Conservation (phyloP, 2,797 vertebrate species). For the Moxostoma hubbsi region DNA sequence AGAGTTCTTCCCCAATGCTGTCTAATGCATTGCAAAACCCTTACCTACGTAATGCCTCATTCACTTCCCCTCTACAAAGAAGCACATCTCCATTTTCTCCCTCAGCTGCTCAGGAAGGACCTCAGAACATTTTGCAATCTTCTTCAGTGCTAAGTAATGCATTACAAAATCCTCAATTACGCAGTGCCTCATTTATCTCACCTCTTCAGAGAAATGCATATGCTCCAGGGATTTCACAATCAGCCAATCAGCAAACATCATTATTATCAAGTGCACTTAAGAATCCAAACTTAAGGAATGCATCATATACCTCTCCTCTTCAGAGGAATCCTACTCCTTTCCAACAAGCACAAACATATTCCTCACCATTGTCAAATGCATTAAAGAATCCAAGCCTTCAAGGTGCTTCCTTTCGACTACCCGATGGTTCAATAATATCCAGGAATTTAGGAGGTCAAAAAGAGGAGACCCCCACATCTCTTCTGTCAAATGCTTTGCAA, state of each 20-base stretch:
- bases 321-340: slow-evolving; percentile 66
- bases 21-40: slow-evolving; percentile 55
- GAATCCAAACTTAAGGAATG: slow-evolving; percentile 71
- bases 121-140: slow-evolving; percentile 22
- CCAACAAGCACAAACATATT: slow-evolving; percentile 59
- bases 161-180: slow-evolving; percentile 62
- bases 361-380: slow-evolving; percentile 70
- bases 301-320: slow-evolving; percentile 63
- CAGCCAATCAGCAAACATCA: slow-evolving; percentile 54
- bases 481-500: slow-evolving; percentile 72
- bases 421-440: slow-evolving; percentile 68
- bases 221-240: slow-evolving; percentile 54
- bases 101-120: slow-evolving; percentile 15
- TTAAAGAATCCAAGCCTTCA: slow-evolving; percentile 71
- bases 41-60: slow-evolving; percentile 52
- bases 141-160: slow-evolving; percentile 52
- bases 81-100: slow-evolving; percentile 49
- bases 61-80: slow-evolving; percentile 53
- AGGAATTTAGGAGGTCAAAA: slow-evolving; percentile 55
- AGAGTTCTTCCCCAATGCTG: slow-evolving; percentile 43
- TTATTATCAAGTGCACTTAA: slow-evolving; percentile 65
- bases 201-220: slow-evolving; percentile 65
- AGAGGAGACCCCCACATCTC: slow-evolving; percentile 59
- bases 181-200: slow-evolving; percentile 58
- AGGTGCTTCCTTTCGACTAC: slow-evolving; percentile 70